Percentiles rank a stretch among this genome's conserved stretches.
Conservation (phyloP, 2,888 invertebrate genomes). For the Cistogaster globosa region DNA sequence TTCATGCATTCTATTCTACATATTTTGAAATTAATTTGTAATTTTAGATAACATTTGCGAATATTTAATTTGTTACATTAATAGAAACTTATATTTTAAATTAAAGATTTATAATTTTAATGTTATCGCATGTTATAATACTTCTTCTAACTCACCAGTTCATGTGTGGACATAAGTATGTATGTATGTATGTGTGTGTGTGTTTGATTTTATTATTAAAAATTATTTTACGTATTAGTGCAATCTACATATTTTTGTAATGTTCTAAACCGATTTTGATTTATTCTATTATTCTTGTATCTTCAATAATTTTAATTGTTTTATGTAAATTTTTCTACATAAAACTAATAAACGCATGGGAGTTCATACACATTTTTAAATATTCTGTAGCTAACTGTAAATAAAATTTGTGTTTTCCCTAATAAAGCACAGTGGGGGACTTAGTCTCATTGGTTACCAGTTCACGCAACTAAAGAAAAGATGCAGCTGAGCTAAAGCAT, state of each 20-base stretch:
- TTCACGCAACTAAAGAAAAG: too few relatives aligned
- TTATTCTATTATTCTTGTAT: conserved; percentile 29
- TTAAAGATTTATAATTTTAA: conserved; percentile 24
- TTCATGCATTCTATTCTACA: too few relatives aligned
- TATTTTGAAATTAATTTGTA: too few relatives aligned
- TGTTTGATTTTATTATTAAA: not conserved
- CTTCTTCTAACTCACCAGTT: not conserved
- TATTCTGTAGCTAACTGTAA: conserved; percentile 13
- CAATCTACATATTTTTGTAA: conserved; percentile 35
- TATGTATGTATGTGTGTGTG: too few relatives aligned
- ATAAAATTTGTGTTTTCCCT: not conserved
- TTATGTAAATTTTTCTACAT: conserved; percentile 14
- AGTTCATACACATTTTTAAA: conserved; percentile 16
- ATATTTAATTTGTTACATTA: not conserved
- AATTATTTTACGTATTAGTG: not conserved
- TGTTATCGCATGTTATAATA: not conserved
- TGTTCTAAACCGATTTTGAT: conserved; percentile 15
- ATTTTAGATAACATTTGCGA: too few relatives aligned
- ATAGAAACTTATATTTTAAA: not conserved
- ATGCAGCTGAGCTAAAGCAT: too few relatives aligned
- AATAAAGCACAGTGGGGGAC: too few relatives aligned
- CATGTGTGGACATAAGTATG: not conserved
- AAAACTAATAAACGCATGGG: conserved; percentile 35
- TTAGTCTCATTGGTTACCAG: too few relatives aligned
- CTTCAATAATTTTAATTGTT: not conserved